Percentiles rank a stretch among this genome's conserved stretches.
Evolutionary conservation across 2,797 vertebrate species (phyloP).

Genomic region (Hippopotamyrus pictus): DNA sequence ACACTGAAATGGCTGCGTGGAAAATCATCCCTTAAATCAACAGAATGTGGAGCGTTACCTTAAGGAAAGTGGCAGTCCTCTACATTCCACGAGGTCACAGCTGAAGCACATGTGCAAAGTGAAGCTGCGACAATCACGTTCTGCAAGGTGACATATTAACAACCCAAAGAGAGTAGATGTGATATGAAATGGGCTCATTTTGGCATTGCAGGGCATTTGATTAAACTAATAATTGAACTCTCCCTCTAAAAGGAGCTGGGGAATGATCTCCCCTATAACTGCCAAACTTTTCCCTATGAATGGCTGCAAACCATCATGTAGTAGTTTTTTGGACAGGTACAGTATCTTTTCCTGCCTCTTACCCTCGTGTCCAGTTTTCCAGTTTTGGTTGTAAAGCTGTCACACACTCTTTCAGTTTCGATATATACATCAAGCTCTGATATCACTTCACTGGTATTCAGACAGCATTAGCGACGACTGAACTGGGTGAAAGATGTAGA

Average conservation of each 20-base stretch:
- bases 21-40: neutral
- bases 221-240: neutral
- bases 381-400: neutral
- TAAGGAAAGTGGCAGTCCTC: neutral
- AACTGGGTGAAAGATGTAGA: slow-evolving; percentile 5
- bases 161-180: neutral
- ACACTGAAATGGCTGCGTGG: neutral
- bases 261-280: neutral
- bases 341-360: neutral
- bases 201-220: neutral
- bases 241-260: neutral
- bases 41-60: neutral
- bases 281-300: neutral
- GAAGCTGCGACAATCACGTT: neutral
- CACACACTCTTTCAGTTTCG: neutral
- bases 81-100: neutral
- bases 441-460: neutral
- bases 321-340: neutral
- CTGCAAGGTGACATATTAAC: neutral
- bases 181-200: neutral
- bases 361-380: neutral
- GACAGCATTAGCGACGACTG: neutral
- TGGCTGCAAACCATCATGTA: neutral
- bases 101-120: neutral
- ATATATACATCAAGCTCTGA: neutral